Base-by-base conservation (phyloP, 2,113 vertebrate genomes). In the Cololabis saira region DNA sequence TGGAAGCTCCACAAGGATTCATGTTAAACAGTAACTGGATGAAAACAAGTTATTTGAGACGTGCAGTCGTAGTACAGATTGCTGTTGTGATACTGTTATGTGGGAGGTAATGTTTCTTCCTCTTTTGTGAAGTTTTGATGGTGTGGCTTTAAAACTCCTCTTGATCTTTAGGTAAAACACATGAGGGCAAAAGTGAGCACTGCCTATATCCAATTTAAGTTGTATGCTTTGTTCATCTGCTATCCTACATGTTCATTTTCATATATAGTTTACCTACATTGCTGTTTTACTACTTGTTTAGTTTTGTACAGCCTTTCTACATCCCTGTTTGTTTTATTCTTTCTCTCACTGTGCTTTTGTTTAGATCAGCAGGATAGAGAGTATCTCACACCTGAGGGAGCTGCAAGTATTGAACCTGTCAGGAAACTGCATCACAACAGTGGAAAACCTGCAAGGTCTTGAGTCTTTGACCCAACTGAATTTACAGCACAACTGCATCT, bases 321-420 rank as follows among this genome's bases (percentile, higher is more conserved):
- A 18, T 17, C 24, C 2, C 45, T 37, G 37, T 44, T 42, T 19
- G 5, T 19, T 17, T 19, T 37, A 11, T 21, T 49, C 47, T 76
- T 55, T 55, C 17, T 74, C 16, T 11, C 33, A 11, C 16, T 68
- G 33, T 70, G 44, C 19, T 47, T 67, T 58, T 6, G 80, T 71
- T 69, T 88, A 99, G 97, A 97, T 99, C 78, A 76, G 87, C 67
- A 92, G 88, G 87, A 95, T 98, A 51, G 96, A 97, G 90, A 96
- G 96, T 67, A 58, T 98, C 8, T 87, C 84, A 76, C 95, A 96
- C 76, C 87, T 99, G 74, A 86, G 87, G 19, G 91, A 96, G 59
- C 92, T 99, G 64, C 92, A 90, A 70, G 93, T 96, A 62, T 87
- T 99, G 86, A 99, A 99, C 88, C 93, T 99, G 82, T 94, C 98